Evolutionary conservation across 1,140 invertebrate genomes (phyloP).

Genomic region (Mercenaria mercenaria): DNA sequence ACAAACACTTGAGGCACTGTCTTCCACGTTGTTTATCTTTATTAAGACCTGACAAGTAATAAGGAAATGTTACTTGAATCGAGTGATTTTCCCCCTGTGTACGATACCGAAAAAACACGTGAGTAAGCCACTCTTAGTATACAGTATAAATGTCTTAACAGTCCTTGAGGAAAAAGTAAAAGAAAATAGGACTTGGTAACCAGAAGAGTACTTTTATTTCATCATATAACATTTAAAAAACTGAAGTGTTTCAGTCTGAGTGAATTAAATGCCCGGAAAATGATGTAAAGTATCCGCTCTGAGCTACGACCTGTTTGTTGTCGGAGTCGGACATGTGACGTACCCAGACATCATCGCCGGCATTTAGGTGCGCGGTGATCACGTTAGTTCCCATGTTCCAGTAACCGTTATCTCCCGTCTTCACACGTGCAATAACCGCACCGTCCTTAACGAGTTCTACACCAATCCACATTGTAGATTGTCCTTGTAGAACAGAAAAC

Average conservation of each 20-base stretch:
- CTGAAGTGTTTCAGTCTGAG: not conserved
- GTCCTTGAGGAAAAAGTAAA: too few species aligned
- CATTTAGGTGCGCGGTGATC: slow-evolving; percentile 13
- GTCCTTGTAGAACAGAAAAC: slow-evolving; percentile 45
- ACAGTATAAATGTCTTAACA: too few species aligned
- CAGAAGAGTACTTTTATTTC: too few species aligned
- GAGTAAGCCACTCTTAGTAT: too few species aligned
- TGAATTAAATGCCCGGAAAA: slow-evolving; percentile 62
- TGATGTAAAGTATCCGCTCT: slow-evolving; percentile 41
- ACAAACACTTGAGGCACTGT: too few species aligned
- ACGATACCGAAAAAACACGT: too few species aligned
- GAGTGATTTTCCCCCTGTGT: too few species aligned
- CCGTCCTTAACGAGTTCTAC: slow-evolving; percentile 40
- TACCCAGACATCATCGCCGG: slow-evolving; percentile 62
- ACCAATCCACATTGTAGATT: slow-evolving; percentile 48
- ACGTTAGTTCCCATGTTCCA: slow-evolving; percentile 61
- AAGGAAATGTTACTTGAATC: too few species aligned
- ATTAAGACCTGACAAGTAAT: too few species aligned
- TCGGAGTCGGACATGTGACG: slow-evolving; percentile 57
- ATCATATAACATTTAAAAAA: too few species aligned
- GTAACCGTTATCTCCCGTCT: slow-evolving; percentile 66
- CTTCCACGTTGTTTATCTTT: too few species aligned
- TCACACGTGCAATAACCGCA: slow-evolving; percentile 33
- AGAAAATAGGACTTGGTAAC: too few species aligned
- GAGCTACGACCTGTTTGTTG: slow-evolving; percentile 22